These are phyloP conservation scores for Nebria brevicollis DNA, from an alignment of 2,888 invertebrate genomes.

Conservation along the genomic window DNA sequence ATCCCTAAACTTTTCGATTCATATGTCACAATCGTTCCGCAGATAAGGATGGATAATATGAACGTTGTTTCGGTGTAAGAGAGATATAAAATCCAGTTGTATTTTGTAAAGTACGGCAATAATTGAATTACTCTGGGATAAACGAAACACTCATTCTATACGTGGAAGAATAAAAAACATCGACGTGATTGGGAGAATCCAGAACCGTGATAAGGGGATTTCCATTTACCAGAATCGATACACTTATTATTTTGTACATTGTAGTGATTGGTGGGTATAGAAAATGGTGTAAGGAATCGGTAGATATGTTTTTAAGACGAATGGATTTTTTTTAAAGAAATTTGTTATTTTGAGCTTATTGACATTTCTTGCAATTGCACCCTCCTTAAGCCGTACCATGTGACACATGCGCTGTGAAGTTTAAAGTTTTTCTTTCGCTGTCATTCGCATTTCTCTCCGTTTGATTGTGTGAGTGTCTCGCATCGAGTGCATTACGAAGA, in stretches of 20 bases:
- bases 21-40: background rate
- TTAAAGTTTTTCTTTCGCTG: background rate
- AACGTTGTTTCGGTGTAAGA: background rate
- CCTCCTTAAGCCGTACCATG: background rate
- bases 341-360: background rate
- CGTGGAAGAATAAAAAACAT: slow-evolving; percentile 56
- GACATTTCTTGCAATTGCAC: background rate
- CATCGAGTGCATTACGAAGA: slow-evolving; percentile 49
- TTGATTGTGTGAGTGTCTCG: background rate
- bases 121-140: slow-evolving; percentile 57
- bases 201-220: background rate
- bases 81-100: slow-evolving; percentile 41
- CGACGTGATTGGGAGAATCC: slow-evolving; percentile 6
- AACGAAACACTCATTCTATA: slow-evolving; percentile 56
- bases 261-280: too few species aligned
- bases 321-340: background rate
- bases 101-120: slow-evolving; percentile 55
- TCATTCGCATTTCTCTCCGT: background rate
- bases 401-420: background rate
- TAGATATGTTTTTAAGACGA: too few species aligned
- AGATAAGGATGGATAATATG: background rate
- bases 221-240: background rate
- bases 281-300: too few species aligned
- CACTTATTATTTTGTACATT: background rate
- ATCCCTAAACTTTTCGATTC: background rate